phyloP scores from a whole-genome alignment of 2,797 vertebrate species.

The Pangasius sanitwongsei region DNA sequence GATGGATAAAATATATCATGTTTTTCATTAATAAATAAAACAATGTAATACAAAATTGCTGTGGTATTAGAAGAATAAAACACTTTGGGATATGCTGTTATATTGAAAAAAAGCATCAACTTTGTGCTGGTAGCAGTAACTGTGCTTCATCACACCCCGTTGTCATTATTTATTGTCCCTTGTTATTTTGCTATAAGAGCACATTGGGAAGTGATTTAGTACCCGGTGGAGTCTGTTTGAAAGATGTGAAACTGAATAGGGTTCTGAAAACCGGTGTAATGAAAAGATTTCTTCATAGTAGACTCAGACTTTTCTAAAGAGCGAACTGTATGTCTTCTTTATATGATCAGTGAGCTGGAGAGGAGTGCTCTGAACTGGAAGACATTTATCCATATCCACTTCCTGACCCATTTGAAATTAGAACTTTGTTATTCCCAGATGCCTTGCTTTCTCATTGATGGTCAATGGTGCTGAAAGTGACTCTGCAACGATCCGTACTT shows the following conservation, averaged over 20 bases:
- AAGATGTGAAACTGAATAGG: not conserved
- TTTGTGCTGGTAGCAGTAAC: not conserved
- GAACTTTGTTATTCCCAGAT: not conserved
- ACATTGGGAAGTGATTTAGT: not conserved
- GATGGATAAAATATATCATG: not conserved
- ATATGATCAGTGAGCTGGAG: not conserved
- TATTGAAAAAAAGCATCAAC: not conserved
- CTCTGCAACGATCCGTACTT: not conserved
- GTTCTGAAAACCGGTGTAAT: not conserved
- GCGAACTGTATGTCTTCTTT: not conserved
- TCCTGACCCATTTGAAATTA: not conserved
- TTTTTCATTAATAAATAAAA: not conserved
- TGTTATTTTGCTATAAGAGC: not conserved
- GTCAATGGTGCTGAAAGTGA: not conserved
- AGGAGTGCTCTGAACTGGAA: not conserved
- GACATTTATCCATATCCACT: not conserved
- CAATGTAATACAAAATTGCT: not conserved
- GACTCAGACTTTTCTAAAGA: not conserved
- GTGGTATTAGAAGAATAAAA: not conserved
- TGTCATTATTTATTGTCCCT: not conserved
- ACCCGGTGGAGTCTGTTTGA: not conserved
- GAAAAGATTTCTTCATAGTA: not conserved
- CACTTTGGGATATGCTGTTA: not conserved
- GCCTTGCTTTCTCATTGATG: not conserved
- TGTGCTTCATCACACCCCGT: not conserved